Conservation (phyloP, 2,797 vertebrate species). For the Falco concolor region DNA sequence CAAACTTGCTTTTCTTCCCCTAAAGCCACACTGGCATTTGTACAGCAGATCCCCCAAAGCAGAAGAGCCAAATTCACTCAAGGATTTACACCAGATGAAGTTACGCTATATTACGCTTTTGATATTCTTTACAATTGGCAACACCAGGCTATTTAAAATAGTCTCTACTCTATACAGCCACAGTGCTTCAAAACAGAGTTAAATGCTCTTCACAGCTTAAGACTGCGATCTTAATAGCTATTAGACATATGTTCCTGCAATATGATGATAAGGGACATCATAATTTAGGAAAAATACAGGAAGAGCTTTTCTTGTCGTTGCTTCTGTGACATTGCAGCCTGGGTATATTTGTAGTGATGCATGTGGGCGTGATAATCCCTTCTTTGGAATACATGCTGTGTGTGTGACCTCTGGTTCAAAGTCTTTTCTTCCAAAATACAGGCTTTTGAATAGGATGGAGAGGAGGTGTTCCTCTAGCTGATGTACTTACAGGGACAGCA, state of each 20-base stretch:
- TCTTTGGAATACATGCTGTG: neutral
- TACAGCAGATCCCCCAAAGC: neutral
- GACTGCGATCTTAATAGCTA: neutral
- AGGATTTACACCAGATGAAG: neutral
- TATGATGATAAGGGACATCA: neutral
- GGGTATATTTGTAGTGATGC: constrained; percentile 26
- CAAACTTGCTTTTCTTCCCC: neutral
- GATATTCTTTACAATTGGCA: neutral
- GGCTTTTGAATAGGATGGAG: neutral
- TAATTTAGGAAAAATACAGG: constrained; percentile 16
- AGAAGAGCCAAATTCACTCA: neutral
- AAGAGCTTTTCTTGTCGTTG: constrained; percentile 23
- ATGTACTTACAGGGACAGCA: constrained; percentile 77
- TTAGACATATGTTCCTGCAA: neutral
- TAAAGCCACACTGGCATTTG: neutral
- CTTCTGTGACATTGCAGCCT: constrained; percentile 7
- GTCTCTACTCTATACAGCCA: neutral
- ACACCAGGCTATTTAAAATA: neutral
- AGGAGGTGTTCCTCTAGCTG: neutral
- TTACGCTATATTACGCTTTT: neutral
- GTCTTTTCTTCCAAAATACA: neutral
- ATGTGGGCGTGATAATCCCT: constrained; percentile 33
- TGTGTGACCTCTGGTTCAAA: constrained; percentile 11
- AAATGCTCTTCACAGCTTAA: neutral
- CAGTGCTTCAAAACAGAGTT: neutral